Conservation (phyloP, 2,113 vertebrate genomes). For the Romanogobio albipinnatus region DNA sequence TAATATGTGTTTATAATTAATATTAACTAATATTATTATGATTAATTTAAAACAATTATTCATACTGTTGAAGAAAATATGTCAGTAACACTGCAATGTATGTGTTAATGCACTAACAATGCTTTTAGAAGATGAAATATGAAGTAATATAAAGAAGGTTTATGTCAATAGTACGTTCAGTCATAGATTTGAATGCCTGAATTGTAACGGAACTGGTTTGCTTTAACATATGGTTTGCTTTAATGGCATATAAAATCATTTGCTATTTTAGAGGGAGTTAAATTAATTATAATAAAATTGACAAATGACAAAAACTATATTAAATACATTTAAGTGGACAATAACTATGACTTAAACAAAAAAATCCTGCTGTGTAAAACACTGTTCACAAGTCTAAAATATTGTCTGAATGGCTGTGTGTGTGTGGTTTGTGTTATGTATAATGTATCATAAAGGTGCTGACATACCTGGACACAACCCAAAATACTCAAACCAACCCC, state of each 20-base stretch:
- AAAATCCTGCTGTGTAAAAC: not conserved
- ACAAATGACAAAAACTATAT: not conserved
- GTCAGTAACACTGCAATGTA: not conserved
- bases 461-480: conserved; percentile 24
- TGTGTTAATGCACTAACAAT: not conserved
- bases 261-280: not conserved
- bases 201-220: not conserved
- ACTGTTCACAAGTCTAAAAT: not conserved
- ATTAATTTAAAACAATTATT: too few relatives aligned
- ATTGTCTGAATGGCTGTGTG: not conserved
- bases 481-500: conserved; percentile 16
- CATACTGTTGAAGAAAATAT: too few relatives aligned
- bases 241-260: not conserved
- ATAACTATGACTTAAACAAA: not conserved
- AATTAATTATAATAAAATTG: not conserved
- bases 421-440: conserved; percentile 7
- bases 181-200: not conserved
- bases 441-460: conserved; percentile 26
- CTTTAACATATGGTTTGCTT: not conserved
- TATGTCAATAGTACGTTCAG: not conserved
- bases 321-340: not conserved
- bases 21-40: too few relatives aligned
- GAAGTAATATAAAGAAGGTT: too few relatives aligned
- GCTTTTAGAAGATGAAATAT: not conserved
- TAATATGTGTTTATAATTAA: too few relatives aligned